Percentiles rank a stretch among this genome's conserved stretches.
phyloP scores from a whole-genome alignment of 2,888 invertebrate species.

The Cerastis rubricosa region DNA sequence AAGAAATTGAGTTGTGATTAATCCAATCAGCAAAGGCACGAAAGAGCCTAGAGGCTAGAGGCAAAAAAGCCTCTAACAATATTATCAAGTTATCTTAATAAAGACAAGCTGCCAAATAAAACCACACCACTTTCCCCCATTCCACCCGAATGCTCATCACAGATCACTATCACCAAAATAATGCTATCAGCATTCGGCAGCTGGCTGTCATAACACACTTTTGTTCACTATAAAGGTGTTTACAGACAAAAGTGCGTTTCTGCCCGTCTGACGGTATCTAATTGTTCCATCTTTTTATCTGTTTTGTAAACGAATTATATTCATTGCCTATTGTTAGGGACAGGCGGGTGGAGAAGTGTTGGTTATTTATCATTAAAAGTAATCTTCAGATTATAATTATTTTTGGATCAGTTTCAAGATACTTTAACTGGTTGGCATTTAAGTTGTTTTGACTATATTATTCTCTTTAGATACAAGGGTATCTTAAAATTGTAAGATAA shows the following conservation, averaged over 20 bases:
- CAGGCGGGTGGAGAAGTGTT: constrained; percentile 68
- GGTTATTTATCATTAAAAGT: not conserved
- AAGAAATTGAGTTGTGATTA: not conserved
- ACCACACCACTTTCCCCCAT: constrained; percentile 41
- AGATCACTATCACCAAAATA: constrained; percentile 69
- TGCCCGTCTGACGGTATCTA: constrained; percentile 79
- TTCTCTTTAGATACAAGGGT: not conserved
- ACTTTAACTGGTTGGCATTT: not conserved
- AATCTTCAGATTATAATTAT: not conserved
- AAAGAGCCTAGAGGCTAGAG: no score
- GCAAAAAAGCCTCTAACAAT: not conserved
- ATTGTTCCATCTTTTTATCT: constrained; percentile 86
- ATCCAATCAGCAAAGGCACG: not conserved
- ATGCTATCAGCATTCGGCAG: constrained; percentile 80
- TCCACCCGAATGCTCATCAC: constrained; percentile 47
- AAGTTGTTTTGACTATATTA: not conserved
- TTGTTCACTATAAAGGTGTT: constrained; percentile 88
- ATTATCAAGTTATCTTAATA: not conserved
- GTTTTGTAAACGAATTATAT: constrained; percentile 78
- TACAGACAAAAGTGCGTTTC: constrained; percentile 80
- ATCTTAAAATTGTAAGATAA: not conserved
- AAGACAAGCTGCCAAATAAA: constrained; percentile 48
- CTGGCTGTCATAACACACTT: constrained; percentile 87
- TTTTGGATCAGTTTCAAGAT: not conserved
- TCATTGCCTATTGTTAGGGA: constrained; percentile 66